These are phyloP conservation scores for Panthera leo DNA, from an alignment of 2,113 vertebrate genomes.

Conservation along the genomic window DNA sequence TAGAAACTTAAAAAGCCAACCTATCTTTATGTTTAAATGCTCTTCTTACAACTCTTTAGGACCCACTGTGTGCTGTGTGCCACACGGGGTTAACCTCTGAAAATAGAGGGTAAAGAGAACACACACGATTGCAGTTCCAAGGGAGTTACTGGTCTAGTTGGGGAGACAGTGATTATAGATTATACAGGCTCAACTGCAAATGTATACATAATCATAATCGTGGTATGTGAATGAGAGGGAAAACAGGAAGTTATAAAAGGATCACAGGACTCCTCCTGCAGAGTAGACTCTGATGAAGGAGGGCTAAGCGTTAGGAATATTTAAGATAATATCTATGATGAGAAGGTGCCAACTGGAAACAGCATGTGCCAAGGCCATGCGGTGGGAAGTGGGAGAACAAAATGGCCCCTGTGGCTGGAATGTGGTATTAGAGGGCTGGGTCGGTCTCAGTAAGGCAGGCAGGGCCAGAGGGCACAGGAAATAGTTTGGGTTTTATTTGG, in stretches of 20 bases:
- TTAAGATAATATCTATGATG: neutral
- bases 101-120: neutral
- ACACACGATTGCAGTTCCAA: neutral
- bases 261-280: neutral
- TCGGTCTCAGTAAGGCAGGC: neutral
- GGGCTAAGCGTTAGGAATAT: neutral
- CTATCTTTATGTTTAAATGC: neutral
- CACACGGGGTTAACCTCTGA: neutral
- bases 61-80: neutral
- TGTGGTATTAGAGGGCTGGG: accelerated
- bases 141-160: neutral
- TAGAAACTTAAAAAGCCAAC: neutral
- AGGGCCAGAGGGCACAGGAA: neutral
- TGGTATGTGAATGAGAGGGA: accelerated
- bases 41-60: neutral
- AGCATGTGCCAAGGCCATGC: neutral
- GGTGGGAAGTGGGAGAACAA: neutral
- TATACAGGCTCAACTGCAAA: neutral
- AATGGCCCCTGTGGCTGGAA: neutral
- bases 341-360: neutral
- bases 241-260: accelerated
- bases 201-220: accelerated
- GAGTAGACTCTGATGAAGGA: neutral
- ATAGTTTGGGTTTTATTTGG: neutral
- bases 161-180: neutral